Evolutionary conservation across 2,113 vertebrate species (phyloP).

Genomic region (Origma solitaria): DNA sequence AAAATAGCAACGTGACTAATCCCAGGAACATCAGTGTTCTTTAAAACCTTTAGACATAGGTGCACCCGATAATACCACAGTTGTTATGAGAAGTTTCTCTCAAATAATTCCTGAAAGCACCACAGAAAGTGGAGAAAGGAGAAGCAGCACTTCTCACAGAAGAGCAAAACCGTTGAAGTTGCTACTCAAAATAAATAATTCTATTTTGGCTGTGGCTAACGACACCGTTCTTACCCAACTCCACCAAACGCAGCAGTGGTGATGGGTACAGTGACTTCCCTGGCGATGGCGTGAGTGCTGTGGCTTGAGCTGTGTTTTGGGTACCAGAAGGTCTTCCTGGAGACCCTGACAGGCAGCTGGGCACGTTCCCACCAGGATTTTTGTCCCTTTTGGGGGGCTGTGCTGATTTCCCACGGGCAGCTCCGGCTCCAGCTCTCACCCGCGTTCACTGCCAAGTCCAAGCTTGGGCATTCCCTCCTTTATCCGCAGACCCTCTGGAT

Average conservation of each 20-base stretch:
- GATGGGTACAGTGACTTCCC: not conserved
- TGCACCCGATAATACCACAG: not conserved
- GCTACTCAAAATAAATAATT: not conserved
- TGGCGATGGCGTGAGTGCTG: not conserved
- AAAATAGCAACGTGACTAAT: not conserved
- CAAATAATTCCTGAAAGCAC: not conserved
- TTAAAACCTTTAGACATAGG: not conserved
- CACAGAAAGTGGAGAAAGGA: not conserved
- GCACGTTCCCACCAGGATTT: not conserved
- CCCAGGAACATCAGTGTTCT: not conserved
- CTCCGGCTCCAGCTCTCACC: not conserved
- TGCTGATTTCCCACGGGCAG: not conserved
- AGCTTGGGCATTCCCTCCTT: not conserved
- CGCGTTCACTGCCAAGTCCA: fast-evolving
- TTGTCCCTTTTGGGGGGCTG: not conserved
- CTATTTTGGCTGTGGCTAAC: not conserved
- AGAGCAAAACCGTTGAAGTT: not conserved
- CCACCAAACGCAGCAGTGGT: not conserved
- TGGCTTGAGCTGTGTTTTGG: not conserved
- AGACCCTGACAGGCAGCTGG: not conserved
- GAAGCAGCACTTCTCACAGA: not conserved
- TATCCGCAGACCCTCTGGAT: fast-evolving
- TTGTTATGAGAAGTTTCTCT: not conserved
- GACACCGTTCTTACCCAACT: not conserved
- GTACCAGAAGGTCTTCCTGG: not conserved